A percentile compares a stretch with the other conserved stretches of the same genome.
These are phyloP conservation scores for Oreochromis aureus DNA, from an alignment of 2,113 vertebrate genomes.

Conservation along the genomic window DNA sequence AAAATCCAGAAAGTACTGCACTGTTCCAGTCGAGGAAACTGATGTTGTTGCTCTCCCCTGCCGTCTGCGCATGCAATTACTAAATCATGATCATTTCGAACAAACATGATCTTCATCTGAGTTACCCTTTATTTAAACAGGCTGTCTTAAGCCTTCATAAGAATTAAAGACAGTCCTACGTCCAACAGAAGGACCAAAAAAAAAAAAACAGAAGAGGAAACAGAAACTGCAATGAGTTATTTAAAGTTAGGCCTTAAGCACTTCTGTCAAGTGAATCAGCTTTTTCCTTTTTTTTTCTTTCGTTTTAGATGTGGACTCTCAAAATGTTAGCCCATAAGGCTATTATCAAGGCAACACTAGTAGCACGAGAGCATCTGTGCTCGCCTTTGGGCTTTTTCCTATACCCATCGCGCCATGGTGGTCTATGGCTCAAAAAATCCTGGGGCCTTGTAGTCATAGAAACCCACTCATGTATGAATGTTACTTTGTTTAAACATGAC, in stretches of 20 bases:
- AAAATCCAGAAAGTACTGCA: constrained; percentile 25
- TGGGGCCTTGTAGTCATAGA: constrained; percentile 58
- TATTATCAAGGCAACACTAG: constrained; percentile 28
- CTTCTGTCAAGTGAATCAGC: constrained; percentile 54
- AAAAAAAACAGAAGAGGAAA: constrained; percentile 7
- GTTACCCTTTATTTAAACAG: constrained; percentile 44
- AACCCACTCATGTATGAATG: constrained; percentile 71
- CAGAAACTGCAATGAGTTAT: constrained; percentile 47
- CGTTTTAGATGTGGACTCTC: constrained; percentile 24
- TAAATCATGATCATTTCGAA: constrained; percentile 37
- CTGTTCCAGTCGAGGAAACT: background rate
- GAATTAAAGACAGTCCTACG: background rate
- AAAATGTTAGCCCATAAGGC: constrained; percentile 22
- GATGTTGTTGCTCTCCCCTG: background rate
- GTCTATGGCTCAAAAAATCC: constrained; percentile 52
- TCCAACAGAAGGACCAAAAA: background rate
- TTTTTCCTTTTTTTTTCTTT: background rate
- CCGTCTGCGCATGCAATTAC: background rate
- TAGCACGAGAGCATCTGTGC: constrained; percentile 66
- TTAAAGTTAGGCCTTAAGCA: constrained; percentile 51
- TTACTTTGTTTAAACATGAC: constrained; percentile 67
- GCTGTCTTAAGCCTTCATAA: constrained; percentile 4
- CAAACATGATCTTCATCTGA: constrained; percentile 22
- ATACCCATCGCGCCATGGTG: constrained; percentile 50
- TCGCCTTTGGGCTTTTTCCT: constrained; percentile 44